These are phyloP conservation scores for Phocoena phocoena DNA, from an alignment of 2,113 vertebrate genomes.

Conservation along the genomic window DNA sequence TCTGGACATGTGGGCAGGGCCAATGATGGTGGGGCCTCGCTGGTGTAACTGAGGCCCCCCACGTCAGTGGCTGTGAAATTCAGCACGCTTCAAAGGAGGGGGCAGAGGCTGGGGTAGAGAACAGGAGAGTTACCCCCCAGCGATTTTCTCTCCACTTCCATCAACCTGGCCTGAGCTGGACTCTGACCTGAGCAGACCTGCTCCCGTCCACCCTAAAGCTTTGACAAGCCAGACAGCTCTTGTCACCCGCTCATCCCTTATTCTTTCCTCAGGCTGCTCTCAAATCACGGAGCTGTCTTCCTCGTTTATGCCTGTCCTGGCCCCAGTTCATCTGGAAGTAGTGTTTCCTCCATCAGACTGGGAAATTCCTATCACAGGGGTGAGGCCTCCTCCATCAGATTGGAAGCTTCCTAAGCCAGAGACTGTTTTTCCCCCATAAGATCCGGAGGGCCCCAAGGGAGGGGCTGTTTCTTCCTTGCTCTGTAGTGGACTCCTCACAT, in stretches of 20 bases:
- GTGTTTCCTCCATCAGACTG: neutral
- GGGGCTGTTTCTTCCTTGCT: neutral
- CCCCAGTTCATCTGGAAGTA: accelerated
- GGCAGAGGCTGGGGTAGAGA: neutral
- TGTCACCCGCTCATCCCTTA: accelerated
- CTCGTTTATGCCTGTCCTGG: neutral
- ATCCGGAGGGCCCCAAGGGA: neutral
- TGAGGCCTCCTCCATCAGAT: neutral
- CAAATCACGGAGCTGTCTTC: accelerated
- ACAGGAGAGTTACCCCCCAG: neutral
- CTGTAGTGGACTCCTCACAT: accelerated
- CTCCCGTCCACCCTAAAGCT: neutral
- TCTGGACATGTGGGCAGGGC: accelerated
- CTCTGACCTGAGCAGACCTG: neutral
- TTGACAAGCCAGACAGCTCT: accelerated
- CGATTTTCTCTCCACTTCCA: accelerated
- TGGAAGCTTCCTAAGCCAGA: neutral
- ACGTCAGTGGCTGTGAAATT: neutral
- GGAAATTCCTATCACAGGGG: neutral
- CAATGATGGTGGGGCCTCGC: accelerated
- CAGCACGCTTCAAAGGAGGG: neutral
- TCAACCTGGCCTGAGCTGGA: neutral
- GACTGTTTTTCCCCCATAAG: neutral
- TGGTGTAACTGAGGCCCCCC: accelerated
- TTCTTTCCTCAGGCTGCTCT: neutral